Percentiles rank a stretch among this genome's conserved stretches.
These are phyloP conservation scores for Ooceraea biroi DNA, from an alignment of 1,140 invertebrate genomes.

Conservation along the genomic window DNA sequence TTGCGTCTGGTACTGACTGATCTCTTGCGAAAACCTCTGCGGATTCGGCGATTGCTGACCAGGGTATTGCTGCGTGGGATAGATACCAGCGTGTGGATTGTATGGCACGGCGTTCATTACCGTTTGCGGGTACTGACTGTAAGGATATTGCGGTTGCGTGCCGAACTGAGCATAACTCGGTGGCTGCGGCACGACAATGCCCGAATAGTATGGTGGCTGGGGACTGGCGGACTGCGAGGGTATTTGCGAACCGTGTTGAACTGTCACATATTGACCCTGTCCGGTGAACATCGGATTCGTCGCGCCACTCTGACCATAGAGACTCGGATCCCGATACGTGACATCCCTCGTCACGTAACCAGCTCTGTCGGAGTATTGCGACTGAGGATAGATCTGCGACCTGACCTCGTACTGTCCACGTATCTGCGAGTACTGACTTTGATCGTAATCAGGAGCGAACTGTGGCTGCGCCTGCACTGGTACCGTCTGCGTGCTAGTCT, in stretches of 20 bases:
- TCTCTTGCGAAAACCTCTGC: constrained; percentile 83
- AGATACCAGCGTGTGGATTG: constrained; percentile 79
- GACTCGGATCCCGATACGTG: constrained; percentile 77
- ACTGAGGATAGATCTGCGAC: constrained; percentile 81
- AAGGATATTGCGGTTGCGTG: constrained; percentile 79
- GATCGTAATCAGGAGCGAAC: constrained; percentile 81
- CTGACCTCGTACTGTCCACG: constrained; percentile 81
- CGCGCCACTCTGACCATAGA: constrained; percentile 77
- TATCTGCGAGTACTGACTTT: constrained; percentile 82
- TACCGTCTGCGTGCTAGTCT: constrained; percentile 80
- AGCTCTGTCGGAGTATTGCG: constrained; percentile 80
- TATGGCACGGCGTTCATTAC: constrained; percentile 82
- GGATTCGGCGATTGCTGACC: constrained; percentile 83
- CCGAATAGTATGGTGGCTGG: constrained; percentile 81
- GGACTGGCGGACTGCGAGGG: constrained; percentile 81
- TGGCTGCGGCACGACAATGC: constrained; percentile 77
- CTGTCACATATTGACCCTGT: constrained; percentile 82
- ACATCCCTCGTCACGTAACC: constrained; percentile 83
- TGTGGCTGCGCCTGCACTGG: constrained; percentile 82
- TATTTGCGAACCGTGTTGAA: constrained; percentile 79
- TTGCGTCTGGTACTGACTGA: constrained; percentile 82
- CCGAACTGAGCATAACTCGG: constrained; percentile 79
- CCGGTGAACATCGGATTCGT: constrained; percentile 79
- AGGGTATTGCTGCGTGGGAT: constrained; percentile 76
- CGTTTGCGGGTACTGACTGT: constrained; percentile 83